Percentiles rank a stretch among this genome's conserved stretches.
Conservation (phyloP, 2,113 vertebrate genomes). For the Dasyurus viverrinus region DNA sequence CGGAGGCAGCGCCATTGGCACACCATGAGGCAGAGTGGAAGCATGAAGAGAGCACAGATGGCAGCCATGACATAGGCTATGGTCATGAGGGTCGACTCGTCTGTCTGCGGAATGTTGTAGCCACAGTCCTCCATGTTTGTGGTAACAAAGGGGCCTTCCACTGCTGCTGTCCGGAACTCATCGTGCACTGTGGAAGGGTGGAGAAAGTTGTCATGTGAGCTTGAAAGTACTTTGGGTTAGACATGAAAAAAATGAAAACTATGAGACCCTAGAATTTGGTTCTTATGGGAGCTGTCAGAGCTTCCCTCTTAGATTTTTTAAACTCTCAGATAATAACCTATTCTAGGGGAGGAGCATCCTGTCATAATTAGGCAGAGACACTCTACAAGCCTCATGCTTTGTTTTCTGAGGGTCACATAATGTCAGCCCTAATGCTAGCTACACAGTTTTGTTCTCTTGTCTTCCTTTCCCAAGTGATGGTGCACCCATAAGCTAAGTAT, state of each 20-base stretch:
- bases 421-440: neutral
- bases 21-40: constrained; percentile 98
- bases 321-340: neutral
- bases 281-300: neutral
- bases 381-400: neutral
- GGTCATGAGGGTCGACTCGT: constrained; percentile 99
- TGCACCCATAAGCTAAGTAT: neutral
- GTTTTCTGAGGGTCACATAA: neutral
- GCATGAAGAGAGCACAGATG: constrained; percentile 99
- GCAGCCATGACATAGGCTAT: constrained; percentile 99
- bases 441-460: neutral
- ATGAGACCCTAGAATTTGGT: neutral
- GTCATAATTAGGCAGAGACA: neutral
- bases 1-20: constrained; percentile 98
- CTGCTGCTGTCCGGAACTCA: constrained; percentile 92
- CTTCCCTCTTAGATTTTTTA: neutral
- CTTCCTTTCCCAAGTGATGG: neutral
- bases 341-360: neutral
- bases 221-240: neutral
- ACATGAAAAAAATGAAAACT: neutral
- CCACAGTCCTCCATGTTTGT: constrained; percentile 96
- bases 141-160: constrained; percentile 93
- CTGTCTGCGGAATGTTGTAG: constrained; percentile 98
- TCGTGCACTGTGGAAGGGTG: constrained; percentile 88
- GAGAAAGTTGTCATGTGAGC: constrained; percentile 4